Conservation (phyloP, 2,113 vertebrate genomes). For the Gopherus evgoodei region DNA sequence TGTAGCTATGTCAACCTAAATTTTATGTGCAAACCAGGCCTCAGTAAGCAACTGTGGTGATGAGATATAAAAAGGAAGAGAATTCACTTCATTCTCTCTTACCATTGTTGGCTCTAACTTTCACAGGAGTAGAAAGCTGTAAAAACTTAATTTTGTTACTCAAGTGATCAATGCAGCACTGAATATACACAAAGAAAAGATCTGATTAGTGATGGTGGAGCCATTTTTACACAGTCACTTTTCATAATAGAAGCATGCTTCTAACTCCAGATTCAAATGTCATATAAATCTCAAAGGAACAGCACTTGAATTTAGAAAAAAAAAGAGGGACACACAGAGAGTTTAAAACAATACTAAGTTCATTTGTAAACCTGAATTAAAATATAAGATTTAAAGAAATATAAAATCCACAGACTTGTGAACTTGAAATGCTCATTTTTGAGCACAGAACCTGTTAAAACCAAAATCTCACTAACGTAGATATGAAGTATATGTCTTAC, state of each 20-base stretch:
- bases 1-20: neutral
- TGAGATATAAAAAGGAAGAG: neutral
- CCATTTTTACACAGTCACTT: neutral
- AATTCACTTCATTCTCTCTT: neutral
- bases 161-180: neutral
- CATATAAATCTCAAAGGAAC: neutral
- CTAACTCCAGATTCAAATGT: neutral
- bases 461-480: accelerated
- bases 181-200: neutral
- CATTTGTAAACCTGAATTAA: neutral
- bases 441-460: neutral
- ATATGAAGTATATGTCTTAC: neutral
- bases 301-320: neutral
- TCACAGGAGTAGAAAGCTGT: neutral
- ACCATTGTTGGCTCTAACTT: neutral
- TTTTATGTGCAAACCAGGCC: neutral
- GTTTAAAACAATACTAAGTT: neutral
- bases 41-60: neutral
- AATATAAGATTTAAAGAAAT: neutral
- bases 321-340: neutral
- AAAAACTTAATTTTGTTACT: neutral
- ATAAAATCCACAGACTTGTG: neutral
- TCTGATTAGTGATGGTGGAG: neutral
- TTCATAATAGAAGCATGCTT: neutral
- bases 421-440: neutral